phyloP scores from a whole-genome alignment of 2,797 vertebrate genomes.

The Diglossa cyanea region DNA sequence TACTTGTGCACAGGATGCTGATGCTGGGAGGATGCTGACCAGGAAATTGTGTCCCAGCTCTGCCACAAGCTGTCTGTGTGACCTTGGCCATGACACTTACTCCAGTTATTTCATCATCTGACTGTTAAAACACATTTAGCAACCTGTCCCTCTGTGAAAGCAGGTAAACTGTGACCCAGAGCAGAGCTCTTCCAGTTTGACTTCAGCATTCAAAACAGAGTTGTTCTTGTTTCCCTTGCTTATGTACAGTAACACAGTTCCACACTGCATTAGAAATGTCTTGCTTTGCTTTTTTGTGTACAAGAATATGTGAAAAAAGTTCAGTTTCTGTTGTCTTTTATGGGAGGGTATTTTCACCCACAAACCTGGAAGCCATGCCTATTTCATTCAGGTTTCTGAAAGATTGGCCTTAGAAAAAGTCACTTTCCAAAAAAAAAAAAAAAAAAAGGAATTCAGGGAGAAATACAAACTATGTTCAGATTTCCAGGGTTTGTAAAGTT shows the following conservation, averaged over 20 bases:
- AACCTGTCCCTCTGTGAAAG: not conserved
- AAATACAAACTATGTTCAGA: too few relatives aligned
- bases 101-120: not conserved
- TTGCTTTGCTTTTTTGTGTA: not conserved
- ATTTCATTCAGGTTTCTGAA: not conserved
- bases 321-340: not conserved
- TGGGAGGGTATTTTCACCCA: not conserved
- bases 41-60: not conserved
- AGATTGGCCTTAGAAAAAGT: not conserved
- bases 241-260: not conserved
- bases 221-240: not conserved
- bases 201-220: not conserved
- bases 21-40: not conserved
- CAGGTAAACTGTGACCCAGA: not conserved
- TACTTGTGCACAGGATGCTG: not conserved
- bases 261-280: not conserved
- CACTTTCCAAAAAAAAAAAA: not conserved
- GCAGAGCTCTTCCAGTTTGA: not conserved
- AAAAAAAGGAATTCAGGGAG: too few relatives aligned
- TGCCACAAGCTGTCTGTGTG: not conserved
- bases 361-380: not conserved
- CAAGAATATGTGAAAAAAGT: not conserved
- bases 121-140: not conserved
- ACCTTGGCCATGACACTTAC: not conserved
- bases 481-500: too few relatives aligned